Evolutionary conservation across 2,797 vertebrate genomes (phyloP).

Genomic region (Thalassophryne amazonica): DNA sequence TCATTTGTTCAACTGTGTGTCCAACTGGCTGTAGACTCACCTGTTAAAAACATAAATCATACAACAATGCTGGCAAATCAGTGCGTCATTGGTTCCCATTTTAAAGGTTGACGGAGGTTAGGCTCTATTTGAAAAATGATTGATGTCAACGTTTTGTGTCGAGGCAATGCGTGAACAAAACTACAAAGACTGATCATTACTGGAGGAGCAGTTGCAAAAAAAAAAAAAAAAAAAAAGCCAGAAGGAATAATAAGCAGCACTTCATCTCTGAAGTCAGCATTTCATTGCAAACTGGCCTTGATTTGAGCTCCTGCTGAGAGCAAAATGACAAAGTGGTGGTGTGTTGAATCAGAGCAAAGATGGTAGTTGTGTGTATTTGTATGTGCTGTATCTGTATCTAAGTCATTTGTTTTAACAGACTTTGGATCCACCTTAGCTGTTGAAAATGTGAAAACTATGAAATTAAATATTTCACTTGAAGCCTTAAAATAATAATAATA

Average conservation of each 20-base stretch:
- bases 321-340: conserved; percentile 44
- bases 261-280: conserved; percentile 29
- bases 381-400: conserved; percentile 13
- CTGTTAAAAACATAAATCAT: not conserved
- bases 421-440: too few species aligned
- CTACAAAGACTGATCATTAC: conserved; percentile 51
- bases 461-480: too few species aligned
- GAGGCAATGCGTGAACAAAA: conserved; percentile 17
- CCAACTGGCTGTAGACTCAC: conserved; percentile 4
- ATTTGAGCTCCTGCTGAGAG: conserved; percentile 59
- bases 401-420: conserved; percentile 15
- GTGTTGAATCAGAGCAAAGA: conserved; percentile 29
- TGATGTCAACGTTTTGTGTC: conserved; percentile 26
- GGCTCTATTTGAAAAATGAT: conserved; percentile 26
- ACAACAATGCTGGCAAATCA: conserved; percentile 1
- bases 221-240: conserved; percentile 24
- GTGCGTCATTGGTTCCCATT: conserved; percentile 31
- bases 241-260: conserved; percentile 50
- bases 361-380: conserved; percentile 30
- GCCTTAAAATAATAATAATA: too few species aligned
- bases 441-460: too few species aligned
- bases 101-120: conserved; percentile 30
- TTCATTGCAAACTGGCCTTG: conserved; percentile 59
- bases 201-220: conserved; percentile 24
- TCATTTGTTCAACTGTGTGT: not conserved